Evolutionary conservation across 1,140 invertebrate species (phyloP).

Genomic region (Oryctes rhinoceros): DNA sequence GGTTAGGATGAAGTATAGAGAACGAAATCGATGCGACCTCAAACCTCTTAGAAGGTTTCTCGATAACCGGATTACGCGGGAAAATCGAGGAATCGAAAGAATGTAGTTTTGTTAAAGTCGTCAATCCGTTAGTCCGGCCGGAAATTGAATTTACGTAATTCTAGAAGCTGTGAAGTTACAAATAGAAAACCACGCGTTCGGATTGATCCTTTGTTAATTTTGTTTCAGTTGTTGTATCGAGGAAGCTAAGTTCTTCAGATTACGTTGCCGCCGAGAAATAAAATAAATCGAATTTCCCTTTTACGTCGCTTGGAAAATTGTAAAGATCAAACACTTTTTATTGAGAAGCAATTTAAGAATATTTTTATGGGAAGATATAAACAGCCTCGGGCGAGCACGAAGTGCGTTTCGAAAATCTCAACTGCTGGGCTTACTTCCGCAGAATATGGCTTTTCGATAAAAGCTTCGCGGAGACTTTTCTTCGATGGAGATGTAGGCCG

Average conservation of each 20-base stretch:
- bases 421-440: no score
- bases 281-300: no score
- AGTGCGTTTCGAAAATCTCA: no score
- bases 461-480: no score
- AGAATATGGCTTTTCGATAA: no score
- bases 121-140: background rate
- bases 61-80: background rate
- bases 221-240: background rate
- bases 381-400: no score
- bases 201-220: background rate
- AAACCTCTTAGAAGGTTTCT: background rate
- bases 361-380: background rate
- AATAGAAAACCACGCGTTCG: background rate
- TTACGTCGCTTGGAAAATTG: background rate
- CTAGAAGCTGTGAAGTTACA: background rate
- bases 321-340: background rate
- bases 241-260: no score
- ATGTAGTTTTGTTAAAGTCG: background rate
- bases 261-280: no score
- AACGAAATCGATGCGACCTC: background rate
- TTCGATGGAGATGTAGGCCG: background rate
- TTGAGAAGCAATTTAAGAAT: background rate
- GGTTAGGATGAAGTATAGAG: background rate
- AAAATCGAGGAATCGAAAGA: background rate
- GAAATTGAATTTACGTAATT: constrained; percentile 7